A percentile compares a stretch with the other conserved stretches of the same genome.
phyloP scores from a whole-genome alignment of 2,797 vertebrate genomes.

The Pipistrellus nathusii region DNA sequence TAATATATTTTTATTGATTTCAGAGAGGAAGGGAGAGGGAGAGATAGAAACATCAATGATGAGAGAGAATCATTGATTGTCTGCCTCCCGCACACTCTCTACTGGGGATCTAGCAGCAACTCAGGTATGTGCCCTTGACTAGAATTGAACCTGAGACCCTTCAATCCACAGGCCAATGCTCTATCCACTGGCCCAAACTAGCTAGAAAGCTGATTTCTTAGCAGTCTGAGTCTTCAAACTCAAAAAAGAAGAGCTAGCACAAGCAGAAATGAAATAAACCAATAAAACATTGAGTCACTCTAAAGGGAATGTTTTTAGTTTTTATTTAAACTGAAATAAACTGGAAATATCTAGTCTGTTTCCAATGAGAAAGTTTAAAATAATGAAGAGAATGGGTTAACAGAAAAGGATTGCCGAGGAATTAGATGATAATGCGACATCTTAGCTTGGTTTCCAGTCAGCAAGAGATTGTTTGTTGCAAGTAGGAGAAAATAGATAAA shows the following conservation, averaged over 20 bases:
- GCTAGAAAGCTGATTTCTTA: neutral
- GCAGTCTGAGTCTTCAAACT: neutral
- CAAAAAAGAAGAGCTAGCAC: neutral
- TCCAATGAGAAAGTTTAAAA: slow-evolving; percentile 16
- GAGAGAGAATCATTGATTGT: no score
- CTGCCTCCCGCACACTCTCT: no score
- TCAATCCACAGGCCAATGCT: no score
- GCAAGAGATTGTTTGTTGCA: slow-evolving; percentile 29
- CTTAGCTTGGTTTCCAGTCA: neutral
- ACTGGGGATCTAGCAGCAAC: no score
- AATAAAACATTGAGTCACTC: neutral
- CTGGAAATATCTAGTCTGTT: neutral
- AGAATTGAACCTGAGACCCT: no score
- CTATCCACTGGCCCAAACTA: no score
- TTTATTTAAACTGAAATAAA: slow-evolving; percentile 44
- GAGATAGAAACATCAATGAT: no score
- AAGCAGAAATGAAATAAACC: slow-evolving; percentile 42
- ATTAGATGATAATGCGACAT: neutral
- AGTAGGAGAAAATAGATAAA: neutral
- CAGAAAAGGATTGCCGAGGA: neutral
- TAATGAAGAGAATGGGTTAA: neutral
- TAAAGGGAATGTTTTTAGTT: neutral
- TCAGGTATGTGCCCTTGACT: no score
- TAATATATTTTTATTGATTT: no score
- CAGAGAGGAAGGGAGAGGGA: no score